phyloP scores from a whole-genome alignment of 2,113 vertebrate genomes.

The Agelaius phoeniceus region DNA sequence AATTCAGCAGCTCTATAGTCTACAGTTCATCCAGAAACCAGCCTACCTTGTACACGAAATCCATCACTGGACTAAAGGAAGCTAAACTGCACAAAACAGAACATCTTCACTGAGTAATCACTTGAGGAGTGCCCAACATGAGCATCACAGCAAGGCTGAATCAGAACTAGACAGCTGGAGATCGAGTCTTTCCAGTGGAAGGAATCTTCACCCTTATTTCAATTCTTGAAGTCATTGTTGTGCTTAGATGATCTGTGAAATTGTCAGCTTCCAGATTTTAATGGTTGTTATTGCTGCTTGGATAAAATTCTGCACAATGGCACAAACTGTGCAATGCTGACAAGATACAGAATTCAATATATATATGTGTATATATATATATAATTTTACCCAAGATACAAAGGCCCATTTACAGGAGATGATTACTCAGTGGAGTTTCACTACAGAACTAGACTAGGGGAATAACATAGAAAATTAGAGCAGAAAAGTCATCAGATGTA shows the following conservation, averaged over 20 bases:
- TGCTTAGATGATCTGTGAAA: not conserved
- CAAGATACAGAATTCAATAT: not conserved
- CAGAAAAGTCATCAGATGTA: not conserved
- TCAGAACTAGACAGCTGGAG: not conserved
- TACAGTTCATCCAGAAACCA: not conserved
- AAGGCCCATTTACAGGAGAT: not conserved
- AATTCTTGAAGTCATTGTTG: not conserved
- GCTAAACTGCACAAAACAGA: not conserved
- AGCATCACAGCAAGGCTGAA: not conserved
- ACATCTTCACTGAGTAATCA: not conserved
- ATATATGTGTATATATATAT: not conserved
- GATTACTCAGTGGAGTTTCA: not conserved
- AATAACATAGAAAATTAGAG: not conserved
- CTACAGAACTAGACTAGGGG: not conserved
- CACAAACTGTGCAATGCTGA: not conserved
- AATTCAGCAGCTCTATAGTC: not conserved
- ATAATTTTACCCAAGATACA: not conserved
- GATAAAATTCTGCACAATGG: not conserved
- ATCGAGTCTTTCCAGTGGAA: not conserved
- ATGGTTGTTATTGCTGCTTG: not conserved
- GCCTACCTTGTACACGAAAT: not conserved
- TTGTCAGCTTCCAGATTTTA: not conserved
- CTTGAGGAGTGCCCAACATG: not conserved
- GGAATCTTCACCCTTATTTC: not conserved
- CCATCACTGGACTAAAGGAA: not conserved